phyloP scores from a whole-genome alignment of 2,797 vertebrate species.

The Pangasius sanitwongsei region DNA sequence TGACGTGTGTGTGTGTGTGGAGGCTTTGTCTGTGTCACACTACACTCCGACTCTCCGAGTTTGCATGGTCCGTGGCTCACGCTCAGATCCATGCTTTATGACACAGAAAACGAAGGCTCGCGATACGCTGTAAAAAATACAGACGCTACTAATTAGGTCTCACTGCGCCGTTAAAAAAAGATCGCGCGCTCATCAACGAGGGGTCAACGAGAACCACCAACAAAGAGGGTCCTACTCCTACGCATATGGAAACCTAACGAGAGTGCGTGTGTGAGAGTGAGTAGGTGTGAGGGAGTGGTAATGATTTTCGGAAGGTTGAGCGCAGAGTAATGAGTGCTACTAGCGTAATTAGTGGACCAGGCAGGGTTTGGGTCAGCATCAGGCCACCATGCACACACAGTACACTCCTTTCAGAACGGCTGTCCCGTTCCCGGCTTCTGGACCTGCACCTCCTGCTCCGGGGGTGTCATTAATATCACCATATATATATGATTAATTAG shows the following conservation, averaged over 20 bases:
- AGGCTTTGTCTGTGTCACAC: background rate
- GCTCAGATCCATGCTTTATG: constrained; percentile 62
- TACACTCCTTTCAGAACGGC: constrained; percentile 19
- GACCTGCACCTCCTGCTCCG: constrained; percentile 3
- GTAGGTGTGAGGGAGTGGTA: constrained; percentile 34
- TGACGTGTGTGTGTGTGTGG: background rate
- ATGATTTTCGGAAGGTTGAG: constrained; percentile 40
- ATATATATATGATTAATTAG: constrained; percentile 39
- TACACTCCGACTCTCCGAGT: background rate
- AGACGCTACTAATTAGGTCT: constrained; percentile 77
- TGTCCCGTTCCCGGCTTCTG: constrained; percentile 7
- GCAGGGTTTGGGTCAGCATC: constrained; percentile 41
- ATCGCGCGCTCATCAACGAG: constrained; percentile 67
- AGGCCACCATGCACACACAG: constrained; percentile 37
- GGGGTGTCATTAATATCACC: constrained; percentile 44
- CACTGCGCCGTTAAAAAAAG: constrained; percentile 72
- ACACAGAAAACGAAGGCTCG: constrained; percentile 69
- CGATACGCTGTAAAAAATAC: constrained; percentile 62
- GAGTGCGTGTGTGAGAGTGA: background rate
- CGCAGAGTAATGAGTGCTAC: constrained; percentile 31
- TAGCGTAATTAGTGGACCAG: constrained; percentile 37
- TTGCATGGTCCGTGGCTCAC: background rate
- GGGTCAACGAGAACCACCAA: constrained; percentile 74
- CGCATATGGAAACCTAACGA: constrained; percentile 45
- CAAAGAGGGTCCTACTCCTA: constrained; percentile 40